Evolutionary conservation across 1,140 invertebrate genomes (phyloP), one percentile per base, ranked within the genome.

Genomic region (Prorops nasuta): DNA sequence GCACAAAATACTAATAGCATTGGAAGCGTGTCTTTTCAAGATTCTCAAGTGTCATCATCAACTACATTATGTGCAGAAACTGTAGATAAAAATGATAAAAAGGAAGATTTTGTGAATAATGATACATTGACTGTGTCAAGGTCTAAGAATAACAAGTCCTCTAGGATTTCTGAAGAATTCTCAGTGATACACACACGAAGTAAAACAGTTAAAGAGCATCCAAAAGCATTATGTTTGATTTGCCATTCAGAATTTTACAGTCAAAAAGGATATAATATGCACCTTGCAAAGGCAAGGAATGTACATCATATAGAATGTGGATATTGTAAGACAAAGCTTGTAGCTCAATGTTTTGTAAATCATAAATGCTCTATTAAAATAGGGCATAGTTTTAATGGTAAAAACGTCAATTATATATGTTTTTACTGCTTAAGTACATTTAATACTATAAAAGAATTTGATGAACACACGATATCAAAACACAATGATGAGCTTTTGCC

Each of bases 251-350:
- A n/a, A n/a, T n/a, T n/a, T n/a, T n/a, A n/a, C n/a, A n/a, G n/a
- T n/a, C n/a, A n/a, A n/a, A n/a, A n/a, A n/a, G n/a, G n/a, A n/a
- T n/a, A n/a, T n/a, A n/a, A n/a, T n/a, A n/a, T n/a, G n/a, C n/a
- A n/a, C n/a, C n/a, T n/a, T n/a, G n/a, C n/a, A n/a, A n/a, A n/a
- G n/a, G n/a, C n/a, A n/a, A n/a, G n/a, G n/a, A n/a, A n/a, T n/a
- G n/a, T n/a, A n/a, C n/a, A n/a, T n/a, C n/a, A n/a, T n/a, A n/a
- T n/a, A n/a, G n/a, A n/a, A n/a, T 74, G 72, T 16, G 60, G 49
- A 4, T 73, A 70, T 20, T 73, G 72, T 36, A 46, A 7, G 44
- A 46, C 9, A 46, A 15, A 3, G 69, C 67, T 14, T 18, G 34
- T 4, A 49, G 36, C 18, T 51, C 50, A 7, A 41, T n/a, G n/a